These are phyloP conservation scores for Coilia nasus DNA, from an alignment of 2,797 vertebrate species.

Conservation along the genomic window DNA sequence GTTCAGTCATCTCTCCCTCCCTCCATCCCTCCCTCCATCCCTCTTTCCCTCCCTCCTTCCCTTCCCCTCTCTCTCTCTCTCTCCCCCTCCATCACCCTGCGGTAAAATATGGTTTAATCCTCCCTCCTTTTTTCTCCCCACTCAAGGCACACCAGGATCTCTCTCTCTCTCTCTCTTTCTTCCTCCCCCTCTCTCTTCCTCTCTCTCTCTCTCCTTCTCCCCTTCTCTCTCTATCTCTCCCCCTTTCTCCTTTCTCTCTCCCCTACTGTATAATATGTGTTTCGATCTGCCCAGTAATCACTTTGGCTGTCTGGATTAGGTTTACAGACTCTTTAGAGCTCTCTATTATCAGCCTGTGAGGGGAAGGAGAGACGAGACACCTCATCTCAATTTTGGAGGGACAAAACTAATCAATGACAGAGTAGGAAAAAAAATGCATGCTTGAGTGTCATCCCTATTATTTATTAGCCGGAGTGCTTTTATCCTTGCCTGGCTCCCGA, in stretches of 20 bases:
- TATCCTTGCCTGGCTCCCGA: conserved; percentile 19
- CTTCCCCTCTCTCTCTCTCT: neutral
- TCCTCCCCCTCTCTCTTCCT: conserved; percentile 38
- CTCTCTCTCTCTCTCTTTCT: conserved; percentile 50
- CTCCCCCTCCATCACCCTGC: conserved; percentile 53
- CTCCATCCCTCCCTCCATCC: neutral
- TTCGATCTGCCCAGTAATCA: conserved; percentile 70
- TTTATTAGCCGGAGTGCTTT: conserved; percentile 45
- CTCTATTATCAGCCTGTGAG: conserved; percentile 69
- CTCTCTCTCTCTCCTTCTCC: conserved; percentile 21
- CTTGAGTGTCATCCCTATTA: conserved; percentile 41
- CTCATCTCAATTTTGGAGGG: conserved; percentile 62
- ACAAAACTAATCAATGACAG: conserved; percentile 67
- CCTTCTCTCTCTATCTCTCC: conserved; percentile 34
- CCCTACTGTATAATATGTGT: conserved; percentile 48
- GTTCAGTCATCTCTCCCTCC: conserved; percentile 47
- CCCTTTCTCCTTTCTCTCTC: conserved; percentile 46
- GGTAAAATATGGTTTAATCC: conserved; percentile 61
- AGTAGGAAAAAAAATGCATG: conserved; percentile 53
- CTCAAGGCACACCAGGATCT: neutral
- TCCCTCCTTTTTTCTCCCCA: conserved; percentile 41
- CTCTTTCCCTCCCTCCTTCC: conserved; percentile 28
- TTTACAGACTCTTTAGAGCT: conserved; percentile 60
- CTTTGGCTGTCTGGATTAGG: conserved; percentile 56
- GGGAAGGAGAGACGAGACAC: conserved; percentile 52